phyloP scores from a whole-genome alignment of 2,888 invertebrate species.

The Agonopterix alstromeriana region DNA sequence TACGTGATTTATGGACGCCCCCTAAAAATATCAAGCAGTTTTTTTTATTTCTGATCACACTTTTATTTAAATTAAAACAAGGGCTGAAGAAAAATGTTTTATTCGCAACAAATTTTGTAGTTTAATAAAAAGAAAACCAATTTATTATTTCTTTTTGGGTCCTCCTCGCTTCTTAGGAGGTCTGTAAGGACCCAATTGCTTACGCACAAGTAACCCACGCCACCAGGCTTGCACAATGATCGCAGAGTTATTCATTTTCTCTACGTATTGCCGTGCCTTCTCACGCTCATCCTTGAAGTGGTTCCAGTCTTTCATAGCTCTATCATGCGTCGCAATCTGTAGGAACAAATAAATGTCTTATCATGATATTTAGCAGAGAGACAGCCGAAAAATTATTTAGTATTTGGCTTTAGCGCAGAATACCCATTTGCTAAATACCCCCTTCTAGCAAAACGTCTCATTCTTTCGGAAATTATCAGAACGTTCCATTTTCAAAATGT shows the following conservation, averaged over 20 bases:
- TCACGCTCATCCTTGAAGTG: conserved; percentile 51
- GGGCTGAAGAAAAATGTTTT: neutral
- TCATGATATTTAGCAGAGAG: too few species aligned
- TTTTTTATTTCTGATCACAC: too few species aligned
- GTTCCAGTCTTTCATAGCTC: conserved; percentile 41
- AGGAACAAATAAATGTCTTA: neutral
- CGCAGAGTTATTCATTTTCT: conserved; percentile 50
- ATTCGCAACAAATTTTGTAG: neutral
- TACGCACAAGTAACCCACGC: conserved; percentile 58
- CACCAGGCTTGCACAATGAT: conserved; percentile 61
- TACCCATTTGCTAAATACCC: too few species aligned
- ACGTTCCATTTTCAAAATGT: too few species aligned
- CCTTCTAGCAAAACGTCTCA: too few species aligned
- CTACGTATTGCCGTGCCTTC: conserved; percentile 33
- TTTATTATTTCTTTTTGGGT: conserved; percentile 9
- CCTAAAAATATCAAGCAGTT: too few species aligned
- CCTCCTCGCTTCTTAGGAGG: conserved; percentile 26
- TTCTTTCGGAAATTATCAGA: neutral
- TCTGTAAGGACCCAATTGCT: conserved; percentile 52
- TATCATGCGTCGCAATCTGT: conserved; percentile 38
- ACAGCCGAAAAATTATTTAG: too few species aligned
- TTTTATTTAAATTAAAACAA: neutral
- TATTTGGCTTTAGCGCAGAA: neutral
- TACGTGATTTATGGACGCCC: too few species aligned
- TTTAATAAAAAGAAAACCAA: neutral